Evolutionary conservation across 2,888 invertebrate genomes (phyloP), one percentile per base, ranked within the genome.

Genomic region (Lasius platythorax): DNA sequence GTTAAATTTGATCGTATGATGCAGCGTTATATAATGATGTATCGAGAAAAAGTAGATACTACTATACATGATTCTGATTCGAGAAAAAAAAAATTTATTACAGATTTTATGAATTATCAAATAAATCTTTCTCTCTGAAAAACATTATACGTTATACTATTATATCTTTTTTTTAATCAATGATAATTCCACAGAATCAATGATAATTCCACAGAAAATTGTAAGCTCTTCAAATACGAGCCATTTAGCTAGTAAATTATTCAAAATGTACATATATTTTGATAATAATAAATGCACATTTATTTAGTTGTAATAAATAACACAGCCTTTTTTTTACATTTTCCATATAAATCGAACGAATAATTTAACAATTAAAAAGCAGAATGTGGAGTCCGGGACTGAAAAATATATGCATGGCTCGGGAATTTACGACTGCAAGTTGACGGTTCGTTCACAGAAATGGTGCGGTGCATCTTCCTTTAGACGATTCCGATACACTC

Each of bases 401-500:
- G 8, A 61, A 43, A 37, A 81, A 46, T 46, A 46, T 23, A 50
- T 33, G 28, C 46, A 8, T 9, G 30, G 12, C 37, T 63, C 61
- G 33, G 37, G 8, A 33, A 81, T 73, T 81, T 81, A 81, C 61
- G 79, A 37, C 11, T 37, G 18, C 30, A 23, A 18, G 2, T 61
- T 61, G 79, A 72, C 50, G 61, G 12, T 28, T 61, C 58, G 61
- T 79, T 46, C 28, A 9, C 23, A 37, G 61, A 40, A 81, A 81
- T 72, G 72, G 73, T 18, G 33, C 73, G 37, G 73, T 81, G 73
- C 73, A 46, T 81, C 79, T 81, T 81, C 72, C 37, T 85, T 85
- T 46, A 85, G 85, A 83, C 82, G 85, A 86, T 73, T 84, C 83
- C 82, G 86, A 87, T 87, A 83, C 73, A 84, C 88, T 86, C 83